phyloP scores from a whole-genome alignment of 1,140 invertebrate species.

The Brachionus manjavacas region DNA sequence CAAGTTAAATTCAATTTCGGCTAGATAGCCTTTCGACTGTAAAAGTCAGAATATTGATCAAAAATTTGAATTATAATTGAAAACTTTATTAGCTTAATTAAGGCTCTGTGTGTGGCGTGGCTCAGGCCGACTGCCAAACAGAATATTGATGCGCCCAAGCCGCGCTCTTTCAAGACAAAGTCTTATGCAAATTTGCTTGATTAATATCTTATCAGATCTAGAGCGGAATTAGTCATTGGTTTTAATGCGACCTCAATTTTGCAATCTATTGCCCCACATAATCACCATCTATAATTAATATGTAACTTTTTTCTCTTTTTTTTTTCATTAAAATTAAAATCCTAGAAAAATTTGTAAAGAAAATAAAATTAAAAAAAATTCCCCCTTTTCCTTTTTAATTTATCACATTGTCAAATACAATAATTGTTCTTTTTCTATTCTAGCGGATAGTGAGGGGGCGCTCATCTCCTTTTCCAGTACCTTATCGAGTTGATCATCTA shows the following conservation, averaged over 20 bases:
- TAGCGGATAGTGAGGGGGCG: no score
- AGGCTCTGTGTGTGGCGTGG: not conserved
- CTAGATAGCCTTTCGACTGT: not conserved
- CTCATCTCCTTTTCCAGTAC: no score
- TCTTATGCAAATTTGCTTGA: not conserved
- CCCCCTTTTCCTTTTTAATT: no score
- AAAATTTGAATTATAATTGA: conserved; percentile 3
- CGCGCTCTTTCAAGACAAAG: not conserved
- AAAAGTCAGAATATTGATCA: conserved; percentile 3
- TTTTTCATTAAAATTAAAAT: no score
- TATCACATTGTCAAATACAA: no score
- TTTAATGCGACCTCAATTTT: not conserved
- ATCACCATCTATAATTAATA: no score
- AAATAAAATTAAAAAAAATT: no score
- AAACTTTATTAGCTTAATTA: conserved; percentile 6
- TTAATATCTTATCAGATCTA: not conserved
- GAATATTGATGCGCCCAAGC: not conserved
- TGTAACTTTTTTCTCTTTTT: no score
- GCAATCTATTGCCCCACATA: not conserved
- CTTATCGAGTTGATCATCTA: no score
- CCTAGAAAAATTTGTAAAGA: no score
- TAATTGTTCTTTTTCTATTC: no score
- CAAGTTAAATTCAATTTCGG: conserved; percentile 20
- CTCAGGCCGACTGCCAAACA: not conserved
- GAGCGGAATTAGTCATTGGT: not conserved